phyloP scores from a whole-genome alignment of 2,113 vertebrate species.

The Silurus meridionalis region DNA sequence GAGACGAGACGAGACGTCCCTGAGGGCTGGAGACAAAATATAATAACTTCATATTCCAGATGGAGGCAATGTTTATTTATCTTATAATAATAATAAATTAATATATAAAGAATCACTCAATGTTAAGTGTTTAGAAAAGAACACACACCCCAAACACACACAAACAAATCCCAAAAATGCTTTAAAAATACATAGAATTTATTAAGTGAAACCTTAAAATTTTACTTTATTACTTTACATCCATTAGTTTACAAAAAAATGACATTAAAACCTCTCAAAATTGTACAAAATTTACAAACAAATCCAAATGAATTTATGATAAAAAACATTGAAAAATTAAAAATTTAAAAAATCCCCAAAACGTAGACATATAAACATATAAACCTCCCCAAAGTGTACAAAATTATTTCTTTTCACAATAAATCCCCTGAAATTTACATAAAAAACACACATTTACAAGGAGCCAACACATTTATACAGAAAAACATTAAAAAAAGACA shows the following conservation, averaged over 20 bases:
- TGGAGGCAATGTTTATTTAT: not conserved
- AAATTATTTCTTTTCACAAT: not conserved
- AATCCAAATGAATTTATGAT: not conserved
- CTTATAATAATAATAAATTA: not conserved
- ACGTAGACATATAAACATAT: not conserved
- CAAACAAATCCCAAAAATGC: not conserved
- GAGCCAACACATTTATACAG: not conserved
- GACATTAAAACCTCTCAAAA: too few species aligned
- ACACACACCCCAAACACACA: too few species aligned
- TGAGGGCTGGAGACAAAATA: not conserved
- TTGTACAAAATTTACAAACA: not conserved
- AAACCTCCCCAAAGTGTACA: not conserved
- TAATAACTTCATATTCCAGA: conserved; percentile 38
- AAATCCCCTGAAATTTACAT: not conserved
- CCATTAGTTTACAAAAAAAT: too few species aligned
- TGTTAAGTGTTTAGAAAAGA: not conserved
- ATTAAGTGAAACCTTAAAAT: too few species aligned
- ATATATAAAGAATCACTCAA: not conserved
- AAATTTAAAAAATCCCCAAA: not conserved
- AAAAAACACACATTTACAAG: not conserved
- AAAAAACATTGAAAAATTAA: not conserved
- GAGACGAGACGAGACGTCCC: too few species aligned
- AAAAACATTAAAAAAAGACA: too few species aligned
- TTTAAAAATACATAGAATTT: too few species aligned
- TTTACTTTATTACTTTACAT: too few species aligned